Conservation (phyloP, 2,797 vertebrate genomes). For the Pangasius krempfi region DNA sequence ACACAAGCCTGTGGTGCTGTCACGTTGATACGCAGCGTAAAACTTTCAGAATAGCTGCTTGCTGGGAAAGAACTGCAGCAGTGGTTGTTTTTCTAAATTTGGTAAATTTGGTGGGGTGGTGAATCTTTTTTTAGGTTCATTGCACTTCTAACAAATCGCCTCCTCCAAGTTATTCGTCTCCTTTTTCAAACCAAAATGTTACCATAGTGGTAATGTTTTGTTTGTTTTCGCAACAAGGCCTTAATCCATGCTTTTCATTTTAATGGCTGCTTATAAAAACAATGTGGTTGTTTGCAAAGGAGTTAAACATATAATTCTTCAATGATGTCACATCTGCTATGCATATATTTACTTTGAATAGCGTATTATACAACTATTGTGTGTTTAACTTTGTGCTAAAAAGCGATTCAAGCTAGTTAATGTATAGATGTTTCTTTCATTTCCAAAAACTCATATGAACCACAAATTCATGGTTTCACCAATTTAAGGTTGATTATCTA, state of each 20-base stretch:
- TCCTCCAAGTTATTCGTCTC: neutral
- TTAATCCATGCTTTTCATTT: conserved; percentile 7
- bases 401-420: neutral
- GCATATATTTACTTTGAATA: neutral
- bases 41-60: neutral
- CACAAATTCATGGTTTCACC: neutral
- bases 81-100: conserved; percentile 11
- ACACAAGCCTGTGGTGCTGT: neutral
- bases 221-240: neutral
- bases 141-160: neutral
- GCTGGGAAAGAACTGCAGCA: neutral
- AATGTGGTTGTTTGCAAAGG: neutral
- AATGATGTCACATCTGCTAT: neutral
- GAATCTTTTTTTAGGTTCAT: neutral
- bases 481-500: neutral
- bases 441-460: neutral
- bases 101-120: neutral
- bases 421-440: neutral
- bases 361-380: neutral
- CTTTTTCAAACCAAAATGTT: conserved; percentile 1
- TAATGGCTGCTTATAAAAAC: neutral
- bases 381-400: neutral
- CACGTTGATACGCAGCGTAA: neutral
- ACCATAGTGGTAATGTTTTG: neutral
- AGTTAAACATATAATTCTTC: neutral